Percentiles rank a stretch among this genome's conserved stretches.
These are phyloP conservation scores for Lepidothrix coronata DNA, from an alignment of 2,113 vertebrate species.

Conservation along the genomic window DNA sequence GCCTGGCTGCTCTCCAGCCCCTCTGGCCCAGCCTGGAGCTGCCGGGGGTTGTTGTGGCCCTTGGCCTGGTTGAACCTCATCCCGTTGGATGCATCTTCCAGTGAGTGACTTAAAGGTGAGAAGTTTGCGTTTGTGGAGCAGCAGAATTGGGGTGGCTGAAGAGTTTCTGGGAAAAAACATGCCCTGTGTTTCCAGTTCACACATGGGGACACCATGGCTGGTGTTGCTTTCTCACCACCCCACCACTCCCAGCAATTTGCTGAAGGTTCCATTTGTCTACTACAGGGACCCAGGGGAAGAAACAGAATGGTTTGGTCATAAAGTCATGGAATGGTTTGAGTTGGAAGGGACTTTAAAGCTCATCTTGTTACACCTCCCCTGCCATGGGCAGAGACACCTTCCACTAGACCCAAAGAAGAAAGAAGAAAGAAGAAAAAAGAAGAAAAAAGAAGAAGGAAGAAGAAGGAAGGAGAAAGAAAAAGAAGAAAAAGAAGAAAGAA, in stretches of 20 bases:
- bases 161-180: background rate
- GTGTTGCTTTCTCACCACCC: background rate
- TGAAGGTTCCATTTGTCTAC: background rate
- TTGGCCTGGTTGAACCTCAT: no score
- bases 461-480: no score
- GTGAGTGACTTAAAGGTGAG: background rate
- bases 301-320: background rate
- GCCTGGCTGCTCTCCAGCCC: no score
- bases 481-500: no score
- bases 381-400: background rate
- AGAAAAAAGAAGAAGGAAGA: no score
- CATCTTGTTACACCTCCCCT: background rate
- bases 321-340: background rate
- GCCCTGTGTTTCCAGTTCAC: background rate
- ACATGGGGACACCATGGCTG: fast-evolving
- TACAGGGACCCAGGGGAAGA: background rate
- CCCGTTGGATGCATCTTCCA: no score
- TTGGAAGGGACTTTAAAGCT: background rate
- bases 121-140: background rate
- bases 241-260: fast-evolving
- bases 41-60: no score
- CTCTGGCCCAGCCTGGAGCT: no score
- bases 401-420: background rate
- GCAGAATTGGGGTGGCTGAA: background rate
- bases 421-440: no score